Evolutionary conservation across 2,888 invertebrate species (phyloP).

Genomic region (Limnephilus rhombicus): DNA sequence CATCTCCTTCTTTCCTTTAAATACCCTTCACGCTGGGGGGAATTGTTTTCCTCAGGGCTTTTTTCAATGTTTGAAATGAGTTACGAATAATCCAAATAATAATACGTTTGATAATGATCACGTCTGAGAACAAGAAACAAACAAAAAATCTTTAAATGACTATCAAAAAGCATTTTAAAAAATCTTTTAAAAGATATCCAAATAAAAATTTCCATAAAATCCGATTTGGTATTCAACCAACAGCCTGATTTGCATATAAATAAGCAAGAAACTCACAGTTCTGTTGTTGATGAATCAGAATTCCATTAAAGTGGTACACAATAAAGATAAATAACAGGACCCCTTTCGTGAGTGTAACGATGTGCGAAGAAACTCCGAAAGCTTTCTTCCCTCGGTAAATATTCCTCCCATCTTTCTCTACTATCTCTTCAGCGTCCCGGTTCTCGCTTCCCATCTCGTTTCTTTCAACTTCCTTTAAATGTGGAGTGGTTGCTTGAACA

Average conservation of each 20-base stretch:
- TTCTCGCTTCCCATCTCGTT: background rate
- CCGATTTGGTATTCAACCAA: background rate
- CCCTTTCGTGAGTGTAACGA: background rate
- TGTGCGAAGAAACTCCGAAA: background rate
- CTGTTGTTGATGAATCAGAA: background rate
- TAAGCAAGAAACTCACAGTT: background rate
- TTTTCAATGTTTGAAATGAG: no score
- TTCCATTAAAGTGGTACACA: conserved; percentile 15
- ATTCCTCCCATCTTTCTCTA: background rate
- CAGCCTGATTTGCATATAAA: background rate
- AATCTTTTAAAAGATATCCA: no score
- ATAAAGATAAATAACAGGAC: conserved; percentile 11
- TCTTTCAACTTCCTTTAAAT: background rate
- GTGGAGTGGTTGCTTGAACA: background rate
- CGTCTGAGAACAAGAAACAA: no score
- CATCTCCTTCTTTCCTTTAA: no score
- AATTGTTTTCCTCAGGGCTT: no score
- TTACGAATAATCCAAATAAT: no score
- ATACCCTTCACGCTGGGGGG: no score
- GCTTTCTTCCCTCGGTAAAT: background rate
- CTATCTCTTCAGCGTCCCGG: background rate
- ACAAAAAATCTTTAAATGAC: no score
- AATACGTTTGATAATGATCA: no score
- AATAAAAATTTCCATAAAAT: background rate
- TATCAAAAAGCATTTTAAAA: no score